Evolutionary conservation across 2,113 vertebrate species (phyloP), one percentile per base, ranked within the genome.

Genomic region (Ammodytes dubius): DNA sequence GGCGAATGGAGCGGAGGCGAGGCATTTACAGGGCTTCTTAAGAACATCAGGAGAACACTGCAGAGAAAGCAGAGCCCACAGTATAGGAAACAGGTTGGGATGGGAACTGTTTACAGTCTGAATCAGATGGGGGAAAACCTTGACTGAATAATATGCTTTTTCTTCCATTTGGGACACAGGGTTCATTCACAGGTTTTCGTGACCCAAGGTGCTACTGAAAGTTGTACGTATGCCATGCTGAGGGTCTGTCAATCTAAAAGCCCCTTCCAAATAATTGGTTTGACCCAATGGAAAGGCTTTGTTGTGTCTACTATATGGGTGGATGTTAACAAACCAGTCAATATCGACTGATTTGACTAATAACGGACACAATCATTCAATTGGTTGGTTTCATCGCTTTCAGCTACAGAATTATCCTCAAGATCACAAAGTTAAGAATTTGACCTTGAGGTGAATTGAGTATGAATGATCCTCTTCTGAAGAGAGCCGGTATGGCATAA

Each of bases 1-100:
- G n/a, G 39, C 19, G 11, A 40, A 49, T 58, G 79, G 17, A 60
- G 73, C 45, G 4, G 52, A 76, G 72, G n/a, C 27, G 60, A 73
- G 60, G 70, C 14, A 45, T 79, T 84, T 75, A 79, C 52, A 27
- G 27, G 6, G 72, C 70, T 79, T 64, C 70, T 70, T 12, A 70
- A 53, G 52, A 83, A 67, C 70, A 45, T 49, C 74, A 58, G 75
- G 57, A 59, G 49, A 79, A 47, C 1, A 54, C 17, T 10, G 19
- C 56, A 56, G 43, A 67, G 42, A 19, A 9, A 61, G 60, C 4
- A 3, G 45, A 54, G 37, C 13, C 15, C 3, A 27, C 14, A 45
- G 46, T 17, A 1, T 27, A 27, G 14, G 69, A 71, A 70, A 69
- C 13, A 5, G 14, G 54, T 53, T 45, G 5, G 70, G 13, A 0